phyloP scores from a whole-genome alignment of 2,113 vertebrate genomes.

The Otolemur garnettii region DNA sequence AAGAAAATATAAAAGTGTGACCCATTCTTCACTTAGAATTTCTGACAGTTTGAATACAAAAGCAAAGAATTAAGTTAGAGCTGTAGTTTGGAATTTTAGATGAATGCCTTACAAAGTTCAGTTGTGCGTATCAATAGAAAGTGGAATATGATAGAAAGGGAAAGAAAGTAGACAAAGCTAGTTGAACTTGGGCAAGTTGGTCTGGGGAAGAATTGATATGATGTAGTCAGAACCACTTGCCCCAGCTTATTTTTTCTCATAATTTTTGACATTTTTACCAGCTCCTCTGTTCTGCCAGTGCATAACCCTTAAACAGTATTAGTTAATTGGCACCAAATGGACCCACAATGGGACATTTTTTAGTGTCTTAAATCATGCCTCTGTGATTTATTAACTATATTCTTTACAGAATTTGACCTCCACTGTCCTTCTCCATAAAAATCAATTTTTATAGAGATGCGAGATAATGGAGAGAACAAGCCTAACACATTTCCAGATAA shows the following conservation, averaged over 20 bases:
- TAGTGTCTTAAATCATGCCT: not conserved
- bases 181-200: not conserved
- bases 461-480: not conserved
- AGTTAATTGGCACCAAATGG: not conserved
- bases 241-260: not conserved
- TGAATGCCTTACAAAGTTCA: not conserved
- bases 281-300: not conserved
- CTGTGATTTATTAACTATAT: not conserved
- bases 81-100: not conserved
- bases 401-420: not conserved
- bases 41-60: not conserved
- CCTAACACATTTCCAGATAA: not conserved
- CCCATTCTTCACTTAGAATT: not conserved
- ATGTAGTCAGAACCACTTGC: not conserved
- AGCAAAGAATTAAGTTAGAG: not conserved
- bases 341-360: not conserved
- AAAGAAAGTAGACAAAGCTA: not conserved
- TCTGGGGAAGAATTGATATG: not conserved
- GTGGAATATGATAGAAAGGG: not conserved
- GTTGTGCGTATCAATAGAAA: not conserved
- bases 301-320: not conserved
- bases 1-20: not conserved
- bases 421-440: not conserved
- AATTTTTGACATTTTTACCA: not conserved
- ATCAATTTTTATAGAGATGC: not conserved